Base-by-base conservation (phyloP, 2,113 vertebrate genomes). In the Psophia crepitans region DNA sequence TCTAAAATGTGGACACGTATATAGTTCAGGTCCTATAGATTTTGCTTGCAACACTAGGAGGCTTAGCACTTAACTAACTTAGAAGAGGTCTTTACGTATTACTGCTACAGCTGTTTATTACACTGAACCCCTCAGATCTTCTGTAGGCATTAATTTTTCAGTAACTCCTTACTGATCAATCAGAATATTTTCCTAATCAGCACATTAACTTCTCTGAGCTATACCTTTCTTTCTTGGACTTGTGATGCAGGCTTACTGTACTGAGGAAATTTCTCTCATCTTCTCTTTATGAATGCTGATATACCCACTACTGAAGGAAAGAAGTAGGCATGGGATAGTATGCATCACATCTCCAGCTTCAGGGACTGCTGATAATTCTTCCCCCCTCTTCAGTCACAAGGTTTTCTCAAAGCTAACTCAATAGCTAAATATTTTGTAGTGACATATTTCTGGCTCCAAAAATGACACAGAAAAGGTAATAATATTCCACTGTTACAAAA, bases 71-170 rank as follows among this genome's bases (percentile, higher is more conserved):
- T 87, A 91, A 92, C 70, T 94, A 96, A 87, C 74, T 92, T 91
- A 53, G 63, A 83, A 90, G 57, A 43, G 11, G 28, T 91, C 68
- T 84, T 92, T 82, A 58, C 13, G 37, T 32, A 58, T 37, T 74
- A 58, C 32, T 63, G 28, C 66, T 63, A 30, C 32, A 49, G 22
- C 11, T 73, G 22, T 78, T 93, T 80, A 53, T 93, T 87, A 44
- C 49, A 69, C 26, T 66, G 66, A 80, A 83, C 27, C 16, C 51
- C 54, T 95, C 76, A 95, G 90, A 89, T 87, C 48, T 93, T 86
- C 84, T 41, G 20, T 23, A 70, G 65, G 5, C 65, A 97, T 97
- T 95, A 97, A 97, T 97, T 97, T 97, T 97, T 97, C 93, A 96
- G 51, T 76, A 93, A 77, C 33, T 14, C 68, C 85, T 97, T 80